Evolutionary conservation across 2,797 vertebrate genomes (phyloP), one percentile per base, ranked within the genome.

Genomic region (Odontamblyopus rebecca): DNA sequence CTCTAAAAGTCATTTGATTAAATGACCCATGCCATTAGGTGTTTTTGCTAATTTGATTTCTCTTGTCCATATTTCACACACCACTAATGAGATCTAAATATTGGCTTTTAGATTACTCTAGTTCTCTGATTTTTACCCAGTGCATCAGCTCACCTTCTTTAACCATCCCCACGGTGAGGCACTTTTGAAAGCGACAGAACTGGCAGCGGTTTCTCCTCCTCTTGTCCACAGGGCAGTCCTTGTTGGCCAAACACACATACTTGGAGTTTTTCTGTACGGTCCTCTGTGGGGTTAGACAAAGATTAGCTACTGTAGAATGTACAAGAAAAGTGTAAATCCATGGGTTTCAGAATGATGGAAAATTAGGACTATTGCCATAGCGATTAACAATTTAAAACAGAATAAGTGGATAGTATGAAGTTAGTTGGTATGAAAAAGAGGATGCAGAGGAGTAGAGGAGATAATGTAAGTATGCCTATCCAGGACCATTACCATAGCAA

Each of bases 191-290:
- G 77, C 98, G 97, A 82, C 98, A 99, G 92, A 97, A 99, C 91
- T 99, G 97, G 94, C 97, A 99, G 76, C 98, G 95, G 89, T 99
- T 99, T 82, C 98, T 90, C 84, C 98, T 94, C 84, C 97, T 93
- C 92, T 99, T 99, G 89, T 99, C 98, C 87, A 99, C 97, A 19
- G 96, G 96, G 84, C 98, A 99, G 93, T 98, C 96, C 94, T 97
- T 98, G 94, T 95, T 98, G 85, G 96, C 94, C 68, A 99, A 93
- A 93, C 98, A 99, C 88, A 99, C 96, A 76, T 99, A 99, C 92
- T 99, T 99, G 89, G 98, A 96, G 74, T 98, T 99, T 94, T 99
- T 99, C 94, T 99, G 98, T 64, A 99, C 97, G 64, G 98, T 98
- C 82, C 98, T 94, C 98, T 98, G 92, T 73, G 63, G 83, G 84